Base-by-base conservation (phyloP, 2,113 vertebrate species). In the Phainopepla nitens region DNA sequence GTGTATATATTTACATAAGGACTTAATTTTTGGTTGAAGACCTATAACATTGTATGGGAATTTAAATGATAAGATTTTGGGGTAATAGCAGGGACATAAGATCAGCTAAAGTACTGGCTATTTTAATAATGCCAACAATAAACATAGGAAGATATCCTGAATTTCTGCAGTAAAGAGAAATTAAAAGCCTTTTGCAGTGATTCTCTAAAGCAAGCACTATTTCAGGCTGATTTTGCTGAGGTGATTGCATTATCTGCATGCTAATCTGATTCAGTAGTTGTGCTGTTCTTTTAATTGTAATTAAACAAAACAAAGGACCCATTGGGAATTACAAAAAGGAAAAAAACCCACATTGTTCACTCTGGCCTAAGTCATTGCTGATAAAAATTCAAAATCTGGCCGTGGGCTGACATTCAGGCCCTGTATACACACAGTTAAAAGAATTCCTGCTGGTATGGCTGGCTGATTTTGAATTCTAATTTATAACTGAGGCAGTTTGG, bases 391-490 rank as follows among this genome's bases (percentile, higher is more conserved):
- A 50, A 42, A 90, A 65, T 91, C 29, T 85, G 84, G n/a, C 87
- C 29, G 76, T 50, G 50, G 69, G 78, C 66, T 95, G 93, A 53
- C 25, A 27, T 58, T 89, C 25, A 69, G 53, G 44, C 57, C 53
- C 21, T 79, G 45, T 45, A 6, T 54, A 29, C 15, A 71, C 69
- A 15, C 49, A 85, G 69, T 53, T 79, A 62, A 72, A 71, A 82
- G 87, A 93, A 96, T 93, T 91, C 66, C 81, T 77, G 15, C 31
- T 57, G 61, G 29, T 56, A 58, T 58, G 87, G 77, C 13, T 96
- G 93, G 50, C n/a, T 95, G 93, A 58, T 61, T 94, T 70, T 93
- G 90, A 94, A 91, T 91, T 94, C 61, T 31, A 2, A 87, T 96
- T 87, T 77, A 25, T 35, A 25, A 66, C 57, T 42, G 60, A 51